phyloP scores from a whole-genome alignment of 1,140 invertebrate species.

The Alviniconcha marisindica region DNA sequence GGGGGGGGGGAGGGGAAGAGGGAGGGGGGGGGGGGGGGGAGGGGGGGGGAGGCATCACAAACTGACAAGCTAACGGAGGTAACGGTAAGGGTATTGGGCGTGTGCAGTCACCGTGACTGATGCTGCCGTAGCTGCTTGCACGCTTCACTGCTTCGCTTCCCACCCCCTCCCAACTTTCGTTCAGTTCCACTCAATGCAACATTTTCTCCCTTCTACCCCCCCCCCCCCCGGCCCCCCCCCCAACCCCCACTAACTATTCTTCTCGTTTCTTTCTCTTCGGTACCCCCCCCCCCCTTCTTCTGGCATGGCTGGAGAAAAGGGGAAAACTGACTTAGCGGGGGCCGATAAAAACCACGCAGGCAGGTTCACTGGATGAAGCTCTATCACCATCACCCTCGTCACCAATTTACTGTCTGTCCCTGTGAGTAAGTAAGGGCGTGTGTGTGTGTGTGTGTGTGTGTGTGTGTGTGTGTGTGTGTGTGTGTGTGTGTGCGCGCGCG shows the following conservation, averaged over 20 bases:
- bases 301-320: no score
- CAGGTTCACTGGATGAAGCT: no score
- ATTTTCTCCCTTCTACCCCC: not conserved
- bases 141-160: conserved; percentile 9
- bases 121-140: conserved; percentile 34
- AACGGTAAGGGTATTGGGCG: conserved; percentile 27
- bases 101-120: conserved; percentile 40
- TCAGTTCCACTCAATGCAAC: not conserved
- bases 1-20: not conserved
- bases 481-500: no score
- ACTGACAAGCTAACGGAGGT: conserved; percentile 4
- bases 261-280: no score
- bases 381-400: not conserved
- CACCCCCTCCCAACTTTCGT: not conserved
- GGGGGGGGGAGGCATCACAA: not conserved
- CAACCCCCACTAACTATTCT: no score
- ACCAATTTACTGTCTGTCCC: not conserved
- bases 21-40: not conserved
- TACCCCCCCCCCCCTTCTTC: no score
- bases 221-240: not conserved
- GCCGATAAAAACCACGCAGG: no score
- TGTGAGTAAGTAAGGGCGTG: not conserved
- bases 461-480: not conserved
- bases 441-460: not conserved
- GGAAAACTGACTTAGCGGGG: no score